Conservation (phyloP, 2,888 invertebrate genomes). For the Acronicta aceris region DNA sequence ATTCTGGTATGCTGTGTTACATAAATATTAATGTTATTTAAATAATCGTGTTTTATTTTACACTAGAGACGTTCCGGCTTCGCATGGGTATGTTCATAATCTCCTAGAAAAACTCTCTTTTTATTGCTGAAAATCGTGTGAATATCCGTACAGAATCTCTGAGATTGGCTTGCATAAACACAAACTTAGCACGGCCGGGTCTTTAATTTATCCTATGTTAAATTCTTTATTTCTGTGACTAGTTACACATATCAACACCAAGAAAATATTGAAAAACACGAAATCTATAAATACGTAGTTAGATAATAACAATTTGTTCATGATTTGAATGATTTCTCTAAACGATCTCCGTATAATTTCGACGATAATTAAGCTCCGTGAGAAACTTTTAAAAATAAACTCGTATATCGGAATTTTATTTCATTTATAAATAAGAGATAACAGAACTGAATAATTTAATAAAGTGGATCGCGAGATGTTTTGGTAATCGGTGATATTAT, state of each 20-base stretch:
- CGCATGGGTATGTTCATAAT: too few species aligned
- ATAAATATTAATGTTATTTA: too few species aligned
- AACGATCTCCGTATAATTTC: conserved; percentile 43
- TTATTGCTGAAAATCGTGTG: too few species aligned
- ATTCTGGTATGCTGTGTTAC: too few species aligned
- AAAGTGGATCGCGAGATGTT: conserved; percentile 53
- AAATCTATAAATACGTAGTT: conserved; percentile 11
- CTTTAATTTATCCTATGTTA: too few species aligned
- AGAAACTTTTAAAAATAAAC: conserved; percentile 52
- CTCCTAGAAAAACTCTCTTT: too few species aligned
- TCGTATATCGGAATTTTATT: conserved; percentile 50
- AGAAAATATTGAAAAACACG: conserved; percentile 1
- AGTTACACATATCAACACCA: not conserved
- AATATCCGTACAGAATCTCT: too few species aligned
- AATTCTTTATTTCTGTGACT: too few species aligned
- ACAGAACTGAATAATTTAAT: conserved; percentile 52
- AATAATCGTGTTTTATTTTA: too few species aligned
- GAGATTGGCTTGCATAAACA: too few species aligned
- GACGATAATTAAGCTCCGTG: conserved; percentile 42
- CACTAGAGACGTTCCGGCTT: too few species aligned
- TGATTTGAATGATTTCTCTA: conserved; percentile 29
- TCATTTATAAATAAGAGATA: conserved; percentile 40
- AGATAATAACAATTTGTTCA: conserved; percentile 42
- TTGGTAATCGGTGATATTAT: conserved; percentile 47
- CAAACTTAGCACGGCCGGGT: too few species aligned